Percentiles rank a stretch among this genome's conserved stretches.
Evolutionary conservation across 2,888 invertebrate species (phyloP).

Genomic region (Tortrix viridana): DNA sequence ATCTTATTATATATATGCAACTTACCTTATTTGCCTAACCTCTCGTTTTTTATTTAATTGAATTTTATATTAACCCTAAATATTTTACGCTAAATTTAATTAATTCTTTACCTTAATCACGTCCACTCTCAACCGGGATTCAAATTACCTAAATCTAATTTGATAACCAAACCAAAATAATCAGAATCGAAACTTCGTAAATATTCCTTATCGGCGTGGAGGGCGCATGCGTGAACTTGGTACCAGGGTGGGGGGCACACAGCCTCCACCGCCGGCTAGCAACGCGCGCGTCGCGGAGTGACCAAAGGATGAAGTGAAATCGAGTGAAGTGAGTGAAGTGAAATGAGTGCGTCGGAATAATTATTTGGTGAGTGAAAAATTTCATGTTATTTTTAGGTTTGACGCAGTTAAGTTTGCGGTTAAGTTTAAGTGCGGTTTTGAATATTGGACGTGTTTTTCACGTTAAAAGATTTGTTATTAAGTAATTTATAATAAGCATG

Average conservation of each 20-base stretch:
- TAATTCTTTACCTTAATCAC: too few relatives aligned
- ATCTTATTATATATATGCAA: too few relatives aligned
- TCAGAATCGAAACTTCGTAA: slow-evolving; percentile 35
- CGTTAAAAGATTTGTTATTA: too few relatives aligned
- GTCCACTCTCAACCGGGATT: too few relatives aligned
- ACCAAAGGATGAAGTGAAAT: slow-evolving; percentile 26
- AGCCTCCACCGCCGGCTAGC: slow-evolving; percentile 6
- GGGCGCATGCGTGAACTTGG: slow-evolving; percentile 22
- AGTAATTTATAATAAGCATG: too few relatives aligned
- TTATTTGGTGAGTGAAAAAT: slow-evolving; percentile 22
- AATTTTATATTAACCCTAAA: too few relatives aligned
- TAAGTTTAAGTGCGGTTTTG: too few relatives aligned
- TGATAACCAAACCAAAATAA: slow-evolving; percentile 29
- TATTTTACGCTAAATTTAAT: too few relatives aligned
- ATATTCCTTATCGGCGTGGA: slow-evolving; percentile 10
- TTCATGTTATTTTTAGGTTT: slow-evolving; percentile 1
- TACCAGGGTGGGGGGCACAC: slow-evolving; percentile 27
- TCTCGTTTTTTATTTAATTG: too few relatives aligned
- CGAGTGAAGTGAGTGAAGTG: slow-evolving; percentile 23
- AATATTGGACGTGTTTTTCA: too few relatives aligned
- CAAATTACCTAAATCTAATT: slow-evolving; percentile 6
- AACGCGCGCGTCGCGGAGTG: slow-evolving; percentile 27
- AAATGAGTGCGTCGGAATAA: slow-evolving; percentile 30
- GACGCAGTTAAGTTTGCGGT: background rate
- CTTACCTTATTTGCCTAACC: too few relatives aligned